Percentiles rank a stretch among this genome's conserved stretches.
Conservation (phyloP, 2,888 invertebrate genomes). For the Eupithecia abbreviata region DNA sequence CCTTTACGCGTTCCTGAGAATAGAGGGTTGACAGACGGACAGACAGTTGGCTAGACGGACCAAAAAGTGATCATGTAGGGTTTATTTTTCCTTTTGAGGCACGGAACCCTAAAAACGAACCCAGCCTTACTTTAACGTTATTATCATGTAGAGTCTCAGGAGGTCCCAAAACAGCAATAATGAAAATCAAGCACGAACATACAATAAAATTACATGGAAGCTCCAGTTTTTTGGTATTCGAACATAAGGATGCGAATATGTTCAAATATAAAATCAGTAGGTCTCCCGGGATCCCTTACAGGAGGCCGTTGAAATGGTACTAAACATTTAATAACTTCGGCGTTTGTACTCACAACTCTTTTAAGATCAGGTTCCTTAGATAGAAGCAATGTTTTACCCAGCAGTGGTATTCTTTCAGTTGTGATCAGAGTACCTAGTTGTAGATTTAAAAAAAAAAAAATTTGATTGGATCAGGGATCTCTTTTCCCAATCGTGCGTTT, state of each 20-base stretch:
- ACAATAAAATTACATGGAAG: neutral
- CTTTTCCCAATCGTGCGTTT: neutral
- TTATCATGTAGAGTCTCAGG: neutral
- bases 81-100: no score
- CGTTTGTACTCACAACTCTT: neutral
- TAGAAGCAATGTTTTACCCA: neutral
- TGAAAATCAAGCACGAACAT: constrained; percentile 3
- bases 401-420: neutral
- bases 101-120: neutral
- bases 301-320: neutral
- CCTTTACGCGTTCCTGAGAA: no score
- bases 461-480: neutral
- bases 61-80: no score
- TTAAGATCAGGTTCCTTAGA: neutral
- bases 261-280: neutral
- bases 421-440: neutral
- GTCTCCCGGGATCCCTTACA: neutral
- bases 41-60: no score
- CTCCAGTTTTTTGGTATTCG: constrained; percentile 1
- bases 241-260: neutral
- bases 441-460: neutral
- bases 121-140: neutral
- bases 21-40: no score
- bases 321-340: neutral
- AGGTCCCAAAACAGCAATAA: neutral